These are phyloP conservation scores for Arrhamphus sclerolepis DNA, from an alignment of 2,797 vertebrate genomes.

Conservation along the genomic window DNA sequence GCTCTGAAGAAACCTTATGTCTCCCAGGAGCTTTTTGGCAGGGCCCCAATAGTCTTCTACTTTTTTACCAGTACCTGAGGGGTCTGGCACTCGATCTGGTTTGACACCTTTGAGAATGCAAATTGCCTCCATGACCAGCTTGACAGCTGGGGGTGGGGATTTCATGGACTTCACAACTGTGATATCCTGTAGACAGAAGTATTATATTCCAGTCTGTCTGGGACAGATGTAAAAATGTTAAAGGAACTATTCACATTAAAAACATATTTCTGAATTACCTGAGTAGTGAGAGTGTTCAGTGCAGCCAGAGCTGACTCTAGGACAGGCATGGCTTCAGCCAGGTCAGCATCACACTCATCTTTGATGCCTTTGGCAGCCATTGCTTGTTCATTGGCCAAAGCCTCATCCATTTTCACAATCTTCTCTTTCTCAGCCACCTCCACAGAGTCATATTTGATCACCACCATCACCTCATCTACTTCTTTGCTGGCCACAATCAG, in stretches of 20 bases:
- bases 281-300: slow-evolving; percentile 87
- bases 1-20: slow-evolving; percentile 91
- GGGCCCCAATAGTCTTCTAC: slow-evolving; percentile 93
- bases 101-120: slow-evolving; percentile 94
- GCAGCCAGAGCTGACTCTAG: slow-evolving; percentile 87
- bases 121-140: slow-evolving; percentile 93
- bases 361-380: slow-evolving; percentile 92
- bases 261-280: slow-evolving; percentile 72
- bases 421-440: slow-evolving; percentile 90
- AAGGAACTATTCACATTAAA: no score
- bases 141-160: slow-evolving; percentile 89
- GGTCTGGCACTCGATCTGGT: slow-evolving; percentile 88
- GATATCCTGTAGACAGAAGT: slow-evolving; percentile 83
- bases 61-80: slow-evolving; percentile 87
- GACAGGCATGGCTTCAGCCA: slow-evolving; percentile 87
- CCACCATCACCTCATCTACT: slow-evolving; percentile 89
- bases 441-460: slow-evolving; percentile 87
- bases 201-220: background rate
- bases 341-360: slow-evolving; percentile 91
- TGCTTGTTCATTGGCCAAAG: slow-evolving; percentile 86
- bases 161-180: slow-evolving; percentile 94
- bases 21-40: slow-evolving; percentile 89
- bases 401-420: slow-evolving; percentile 88
- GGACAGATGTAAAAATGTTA: background rate
- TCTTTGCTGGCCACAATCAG: slow-evolving; percentile 85